Percentiles rank a stretch among this genome's conserved stretches.
Conservation (phyloP, 2,113 vertebrate genomes). For the Nycticryphes semicollaris region DNA sequence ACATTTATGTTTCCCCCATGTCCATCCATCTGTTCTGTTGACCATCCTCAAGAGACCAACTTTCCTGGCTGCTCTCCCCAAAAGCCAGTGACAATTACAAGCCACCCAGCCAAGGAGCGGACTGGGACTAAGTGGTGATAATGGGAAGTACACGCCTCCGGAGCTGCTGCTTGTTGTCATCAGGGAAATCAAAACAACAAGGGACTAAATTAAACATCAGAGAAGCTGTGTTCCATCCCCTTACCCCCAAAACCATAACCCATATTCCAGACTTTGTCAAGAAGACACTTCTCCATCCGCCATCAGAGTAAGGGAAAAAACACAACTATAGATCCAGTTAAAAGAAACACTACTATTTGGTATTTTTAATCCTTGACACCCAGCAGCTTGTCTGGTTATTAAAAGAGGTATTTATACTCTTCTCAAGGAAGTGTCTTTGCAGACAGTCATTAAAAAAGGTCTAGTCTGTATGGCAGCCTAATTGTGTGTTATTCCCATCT, state of each 20-base stretch:
- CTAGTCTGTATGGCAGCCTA: neutral
- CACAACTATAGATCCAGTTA: neutral
- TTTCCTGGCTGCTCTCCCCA: neutral
- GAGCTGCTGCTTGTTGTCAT: neutral
- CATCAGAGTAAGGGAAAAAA: neutral
- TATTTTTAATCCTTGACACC: neutral
- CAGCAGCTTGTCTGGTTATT: neutral
- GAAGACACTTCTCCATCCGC: neutral
- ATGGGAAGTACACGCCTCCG: neutral
- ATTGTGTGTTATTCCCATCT: neutral
- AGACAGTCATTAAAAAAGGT: neutral
- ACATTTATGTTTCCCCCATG: neutral
- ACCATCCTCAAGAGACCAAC: neutral
- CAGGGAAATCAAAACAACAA: neutral
- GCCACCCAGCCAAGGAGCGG: neutral
- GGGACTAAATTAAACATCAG: neutral
- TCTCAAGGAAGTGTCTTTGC: neutral
- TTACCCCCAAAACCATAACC: neutral
- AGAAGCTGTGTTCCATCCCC: fast-evolving
- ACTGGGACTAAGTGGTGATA: neutral
- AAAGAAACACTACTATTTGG: neutral
- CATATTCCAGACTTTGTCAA: neutral
- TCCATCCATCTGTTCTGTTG: neutral
- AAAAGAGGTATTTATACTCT: neutral
- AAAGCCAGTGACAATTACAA: neutral